Evolutionary conservation across 1,140 invertebrate genomes (phyloP).

Genomic region (Nomia melanderi): DNA sequence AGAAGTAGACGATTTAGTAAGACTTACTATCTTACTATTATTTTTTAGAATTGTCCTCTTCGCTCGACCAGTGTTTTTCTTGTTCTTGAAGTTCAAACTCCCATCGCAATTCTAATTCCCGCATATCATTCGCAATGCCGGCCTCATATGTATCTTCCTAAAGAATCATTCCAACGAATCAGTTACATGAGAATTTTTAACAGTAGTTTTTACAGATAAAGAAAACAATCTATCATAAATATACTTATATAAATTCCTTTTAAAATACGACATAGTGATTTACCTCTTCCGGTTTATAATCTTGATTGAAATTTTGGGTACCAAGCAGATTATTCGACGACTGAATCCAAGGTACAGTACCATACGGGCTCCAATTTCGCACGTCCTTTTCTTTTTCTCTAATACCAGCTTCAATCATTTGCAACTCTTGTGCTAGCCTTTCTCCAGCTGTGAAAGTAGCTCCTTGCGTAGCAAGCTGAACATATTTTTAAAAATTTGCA

Average conservation of each 20-base stretch:
- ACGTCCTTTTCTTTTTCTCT: conserved; percentile 85
- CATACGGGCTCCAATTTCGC: conserved; percentile 80
- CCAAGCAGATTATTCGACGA: conserved; percentile 69
- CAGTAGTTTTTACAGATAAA: neutral
- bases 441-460: conserved; percentile 82
- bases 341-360: conserved; percentile 75
- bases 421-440: conserved; percentile 84
- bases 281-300: conserved; percentile 75
- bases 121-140: conserved; percentile 86
- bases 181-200: neutral
- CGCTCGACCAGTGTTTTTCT: conserved; percentile 84
- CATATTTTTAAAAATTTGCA: conserved; percentile 9
- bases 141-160: conserved; percentile 86
- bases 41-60: conserved; percentile 82
- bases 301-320: conserved; percentile 72
- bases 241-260: neutral
- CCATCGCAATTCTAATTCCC: conserved; percentile 84
- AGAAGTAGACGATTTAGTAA: conserved; percentile 32
- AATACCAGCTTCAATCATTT: conserved; percentile 86
- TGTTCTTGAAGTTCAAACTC: conserved; percentile 86
- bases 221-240: neutral
- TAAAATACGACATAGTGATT: conserved; percentile 13
- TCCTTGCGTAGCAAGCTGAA: conserved; percentile 80
- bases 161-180: neutral
- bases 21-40: conserved; percentile 62